These are phyloP conservation scores for Plecturocebus donacophilus DNA, from an alignment of 2,113 vertebrate genomes.

Conservation along the genomic window DNA sequence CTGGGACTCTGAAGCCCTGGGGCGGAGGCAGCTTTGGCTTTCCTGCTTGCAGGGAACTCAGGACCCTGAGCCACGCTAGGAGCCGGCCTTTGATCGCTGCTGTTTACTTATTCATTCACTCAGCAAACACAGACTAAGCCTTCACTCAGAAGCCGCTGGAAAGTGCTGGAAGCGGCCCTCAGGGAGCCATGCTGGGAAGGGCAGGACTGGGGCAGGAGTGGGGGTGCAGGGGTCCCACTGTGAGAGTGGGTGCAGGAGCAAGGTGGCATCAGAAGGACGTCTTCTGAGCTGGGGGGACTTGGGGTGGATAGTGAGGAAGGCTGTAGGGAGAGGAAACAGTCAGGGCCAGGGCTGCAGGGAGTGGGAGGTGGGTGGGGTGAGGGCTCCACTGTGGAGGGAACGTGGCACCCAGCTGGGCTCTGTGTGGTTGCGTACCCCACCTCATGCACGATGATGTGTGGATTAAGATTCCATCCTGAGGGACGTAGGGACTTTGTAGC, in stretches of 20 bases:
- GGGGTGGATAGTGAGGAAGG: neutral
- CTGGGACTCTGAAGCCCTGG: no score
- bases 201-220: no score
- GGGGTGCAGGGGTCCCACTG: no score
- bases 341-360: neutral
- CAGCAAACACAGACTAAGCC: neutral
- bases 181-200: neutral
- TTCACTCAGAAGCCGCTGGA: no score
- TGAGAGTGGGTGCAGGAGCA: accelerated
- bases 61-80: no score
- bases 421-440: accelerated
- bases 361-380: no score
- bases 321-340: neutral
- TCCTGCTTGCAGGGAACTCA: neutral
- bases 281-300: neutral
- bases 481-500: neutral
- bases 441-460: accelerated
- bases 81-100: accelerated
- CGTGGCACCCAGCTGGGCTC: no score
- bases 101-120: neutral
- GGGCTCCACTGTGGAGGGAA: neutral
- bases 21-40: neutral
- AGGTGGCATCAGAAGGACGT: no score
- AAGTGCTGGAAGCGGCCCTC: neutral
- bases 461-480: neutral